Percentiles rank a stretch among this genome's conserved stretches.
Evolutionary conservation across 2,888 invertebrate genomes (phyloP).

Genomic region (Syritta pipiens): DNA sequence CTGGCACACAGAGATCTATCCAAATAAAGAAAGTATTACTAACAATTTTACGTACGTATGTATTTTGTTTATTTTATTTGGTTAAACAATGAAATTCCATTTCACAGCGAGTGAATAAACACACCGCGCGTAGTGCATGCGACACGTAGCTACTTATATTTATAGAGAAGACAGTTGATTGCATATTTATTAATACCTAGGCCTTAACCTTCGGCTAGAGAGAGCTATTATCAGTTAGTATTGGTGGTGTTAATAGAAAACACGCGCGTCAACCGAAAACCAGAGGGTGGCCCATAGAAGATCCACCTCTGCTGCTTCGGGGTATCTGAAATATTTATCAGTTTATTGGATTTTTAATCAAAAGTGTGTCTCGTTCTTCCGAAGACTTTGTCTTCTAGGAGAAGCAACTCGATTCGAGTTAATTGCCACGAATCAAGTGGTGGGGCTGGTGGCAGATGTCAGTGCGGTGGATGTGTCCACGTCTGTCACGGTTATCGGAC

Average conservation of each 20-base stretch:
- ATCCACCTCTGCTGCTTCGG: too few species aligned
- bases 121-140: neutral
- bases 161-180: neutral
- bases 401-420: too few species aligned
- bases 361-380: too few species aligned
- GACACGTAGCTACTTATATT: neutral
- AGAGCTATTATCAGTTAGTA: neutral
- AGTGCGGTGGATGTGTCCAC: too few species aligned
- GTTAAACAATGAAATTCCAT: neutral
- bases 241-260: conserved; percentile 1
- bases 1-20: neutral
- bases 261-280: neutral
- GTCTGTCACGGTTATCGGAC: too few species aligned
- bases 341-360: too few species aligned
- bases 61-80: neutral
- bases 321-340: too few species aligned
- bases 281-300: neutral
- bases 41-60: conserved; percentile 54
- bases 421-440: too few species aligned
- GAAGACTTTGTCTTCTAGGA: too few species aligned
- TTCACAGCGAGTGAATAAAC: neutral
- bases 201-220: neutral
- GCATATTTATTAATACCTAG: neutral
- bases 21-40: conserved; percentile 45
- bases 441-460: too few species aligned